Percentiles rank a stretch among this genome's conserved stretches.
These are phyloP conservation scores for Harlomillsia oculata DNA, from an alignment of 1,140 invertebrate species.

Conservation along the genomic window DNA sequence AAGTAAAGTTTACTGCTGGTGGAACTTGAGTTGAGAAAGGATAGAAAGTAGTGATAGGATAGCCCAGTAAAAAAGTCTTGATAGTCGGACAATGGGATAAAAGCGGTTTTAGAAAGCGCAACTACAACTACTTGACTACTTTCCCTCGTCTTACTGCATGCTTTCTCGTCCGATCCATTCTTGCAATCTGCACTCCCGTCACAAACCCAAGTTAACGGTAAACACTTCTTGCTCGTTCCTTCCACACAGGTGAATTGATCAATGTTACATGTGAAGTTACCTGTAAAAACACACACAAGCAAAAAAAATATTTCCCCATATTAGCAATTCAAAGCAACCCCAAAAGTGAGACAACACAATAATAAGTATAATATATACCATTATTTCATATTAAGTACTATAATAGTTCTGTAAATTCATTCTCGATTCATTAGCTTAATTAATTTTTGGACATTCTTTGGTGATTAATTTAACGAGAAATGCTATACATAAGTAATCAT, in stretches of 20 bases:
- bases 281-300: conserved; percentile 47
- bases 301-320: too few species aligned
- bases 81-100: background rate
- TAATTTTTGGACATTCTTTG: too few species aligned
- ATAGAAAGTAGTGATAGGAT: conserved; percentile 9
- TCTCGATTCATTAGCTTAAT: too few species aligned
- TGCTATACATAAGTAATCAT: too few species aligned
- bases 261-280: conserved; percentile 64
- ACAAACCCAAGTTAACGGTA: conserved; percentile 83
- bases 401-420: background rate
- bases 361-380: background rate
- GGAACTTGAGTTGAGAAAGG: background rate
- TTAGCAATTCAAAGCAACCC: too few species aligned
- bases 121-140: too few species aligned
- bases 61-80: too few species aligned
- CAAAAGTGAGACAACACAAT: background rate
- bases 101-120: too few species aligned
- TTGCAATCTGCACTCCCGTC: conserved; percentile 76
- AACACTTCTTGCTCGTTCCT: conserved; percentile 65
- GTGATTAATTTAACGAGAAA: too few species aligned
- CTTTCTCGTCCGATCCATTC: conserved; percentile 76
- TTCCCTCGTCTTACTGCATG: conserved; percentile 92
- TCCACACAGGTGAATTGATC: conserved; percentile 73
- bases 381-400: background rate
- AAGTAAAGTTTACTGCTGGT: background rate